Percentiles rank a stretch among this genome's conserved stretches.
Evolutionary conservation across 2,797 vertebrate genomes (phyloP).

Genomic region (Alca torda): DNA sequence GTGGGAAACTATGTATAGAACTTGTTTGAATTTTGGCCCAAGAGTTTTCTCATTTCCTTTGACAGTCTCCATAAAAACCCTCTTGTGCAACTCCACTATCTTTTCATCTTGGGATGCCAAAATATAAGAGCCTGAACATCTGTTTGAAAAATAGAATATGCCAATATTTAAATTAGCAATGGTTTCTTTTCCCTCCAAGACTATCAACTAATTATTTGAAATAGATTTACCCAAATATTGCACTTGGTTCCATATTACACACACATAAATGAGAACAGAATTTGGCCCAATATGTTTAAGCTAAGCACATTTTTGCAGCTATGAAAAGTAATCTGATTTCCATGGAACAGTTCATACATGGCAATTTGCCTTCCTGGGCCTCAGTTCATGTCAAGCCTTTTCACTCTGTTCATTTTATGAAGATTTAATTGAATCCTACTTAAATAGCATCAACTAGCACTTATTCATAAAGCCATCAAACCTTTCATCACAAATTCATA

Average conservation of each 20-base stretch:
- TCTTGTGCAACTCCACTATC: slow-evolving; percentile 59
- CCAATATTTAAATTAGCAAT: slow-evolving; percentile 66
- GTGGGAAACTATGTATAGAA: slow-evolving; percentile 66
- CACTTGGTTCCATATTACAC: slow-evolving; percentile 58
- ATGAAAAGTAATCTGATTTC: slow-evolving; percentile 70
- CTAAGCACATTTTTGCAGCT: slow-evolving; percentile 69
- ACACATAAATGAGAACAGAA: slow-evolving; percentile 58
- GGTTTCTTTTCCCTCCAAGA: slow-evolving; percentile 54
- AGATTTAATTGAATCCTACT: slow-evolving; percentile 74
- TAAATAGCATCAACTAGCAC: slow-evolving; percentile 75
- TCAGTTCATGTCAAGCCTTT: slow-evolving; percentile 68
- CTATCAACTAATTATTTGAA: slow-evolving; percentile 71
- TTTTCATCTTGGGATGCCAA: slow-evolving; percentile 66
- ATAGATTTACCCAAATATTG: slow-evolving; percentile 69
- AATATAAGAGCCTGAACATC: slow-evolving; percentile 62
- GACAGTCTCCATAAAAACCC: slow-evolving; percentile 55
- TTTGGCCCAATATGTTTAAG: slow-evolving; percentile 58
- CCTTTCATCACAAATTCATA: slow-evolving; percentile 66
- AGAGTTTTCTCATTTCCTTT: slow-evolving; percentile 63
- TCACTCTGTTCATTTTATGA: slow-evolving; percentile 67
- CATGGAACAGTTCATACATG: slow-evolving; percentile 68
- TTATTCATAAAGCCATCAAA: slow-evolving; percentile 70
- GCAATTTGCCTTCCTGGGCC: slow-evolving; percentile 67
- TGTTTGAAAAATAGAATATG: slow-evolving; percentile 59
- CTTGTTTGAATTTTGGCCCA: slow-evolving; percentile 60